Percentiles rank a stretch among this genome's conserved stretches.
Conservation (phyloP, 2,888 invertebrate species). For the Agrilus biguttatus region DNA sequence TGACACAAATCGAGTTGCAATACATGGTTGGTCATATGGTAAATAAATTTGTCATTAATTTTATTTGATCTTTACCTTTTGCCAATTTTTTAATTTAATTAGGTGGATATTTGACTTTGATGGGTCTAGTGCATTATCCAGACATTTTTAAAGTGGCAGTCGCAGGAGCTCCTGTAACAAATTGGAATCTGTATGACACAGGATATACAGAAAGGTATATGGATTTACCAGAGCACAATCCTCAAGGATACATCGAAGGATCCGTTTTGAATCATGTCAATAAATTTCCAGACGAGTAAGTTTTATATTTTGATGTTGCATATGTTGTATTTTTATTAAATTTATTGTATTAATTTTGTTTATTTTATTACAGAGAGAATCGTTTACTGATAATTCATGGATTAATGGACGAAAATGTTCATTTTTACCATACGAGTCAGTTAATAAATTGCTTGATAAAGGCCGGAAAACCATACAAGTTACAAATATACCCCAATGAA, state of each 20-base stretch:
- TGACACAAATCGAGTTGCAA: conserved; percentile 82
- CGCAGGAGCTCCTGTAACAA: conserved; percentile 95
- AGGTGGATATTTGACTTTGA: conserved; percentile 88
- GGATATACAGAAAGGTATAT: conserved; percentile 98
- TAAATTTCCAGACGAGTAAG: conserved; percentile 83
- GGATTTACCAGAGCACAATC: conserved; percentile 68
- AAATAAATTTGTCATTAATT: conserved; percentile 6
- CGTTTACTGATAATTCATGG: conserved; percentile 92
- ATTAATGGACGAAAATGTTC: conserved; percentile 96
- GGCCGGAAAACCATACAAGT: conserved; percentile 90
- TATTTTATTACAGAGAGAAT: conserved; percentile 47
- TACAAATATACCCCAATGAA: conserved; percentile 93
- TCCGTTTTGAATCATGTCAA: conserved; percentile 74
- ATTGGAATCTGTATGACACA: conserved; percentile 95
- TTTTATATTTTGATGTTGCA: conserved; percentile 12
- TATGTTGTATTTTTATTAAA: neutral
- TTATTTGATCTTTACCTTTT: neutral
- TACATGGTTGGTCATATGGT: conserved; percentile 99
- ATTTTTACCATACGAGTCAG: conserved; percentile 90
- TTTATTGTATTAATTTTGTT: conserved; percentile 11
- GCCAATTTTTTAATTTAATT: conserved; percentile 8
- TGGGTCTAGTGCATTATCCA: conserved; percentile 85
- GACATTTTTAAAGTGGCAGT: conserved; percentile 90
- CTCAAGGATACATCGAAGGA: conserved; percentile 66
- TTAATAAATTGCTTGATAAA: conserved; percentile 79